Percentiles rank a stretch among this genome's conserved stretches.
These are phyloP conservation scores for Vanessa cardui DNA, from an alignment of 2,888 invertebrate species.

Conservation along the genomic window DNA sequence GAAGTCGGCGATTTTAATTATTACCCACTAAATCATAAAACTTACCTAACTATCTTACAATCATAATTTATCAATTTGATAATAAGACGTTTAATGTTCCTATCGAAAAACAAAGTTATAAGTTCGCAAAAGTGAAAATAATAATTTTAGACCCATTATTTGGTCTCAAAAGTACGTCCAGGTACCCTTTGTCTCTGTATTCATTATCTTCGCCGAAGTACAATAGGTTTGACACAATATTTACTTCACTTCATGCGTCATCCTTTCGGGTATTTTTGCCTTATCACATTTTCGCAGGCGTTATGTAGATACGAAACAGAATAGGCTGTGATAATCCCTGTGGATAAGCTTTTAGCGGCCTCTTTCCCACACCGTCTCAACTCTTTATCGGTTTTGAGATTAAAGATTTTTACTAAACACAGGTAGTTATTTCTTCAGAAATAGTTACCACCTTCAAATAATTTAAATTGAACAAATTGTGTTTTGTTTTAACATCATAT, in stretches of 20 bases:
- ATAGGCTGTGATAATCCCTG: constrained; percentile 28
- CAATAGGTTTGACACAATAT: constrained; percentile 54
- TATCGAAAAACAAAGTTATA: too few species aligned
- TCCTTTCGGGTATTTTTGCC: constrained; percentile 39
- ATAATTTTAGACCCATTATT: not conserved
- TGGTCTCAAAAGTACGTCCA: constrained; percentile 21
- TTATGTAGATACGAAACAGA: constrained; percentile 43
- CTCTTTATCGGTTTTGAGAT: constrained; percentile 14
- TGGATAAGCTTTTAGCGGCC: constrained; percentile 25
- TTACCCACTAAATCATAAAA: too few species aligned
- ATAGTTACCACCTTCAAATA: not conserved
- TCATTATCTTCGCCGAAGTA: constrained; percentile 58
- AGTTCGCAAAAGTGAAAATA: too few species aligned
- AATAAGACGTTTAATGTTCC: too few species aligned
- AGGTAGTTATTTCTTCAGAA: not conserved
- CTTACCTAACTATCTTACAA: too few species aligned
- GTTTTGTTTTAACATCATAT: not conserved
- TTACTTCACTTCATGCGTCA: constrained; percentile 48
- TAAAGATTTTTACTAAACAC: not conserved
- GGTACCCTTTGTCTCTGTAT: constrained; percentile 54
- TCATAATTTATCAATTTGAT: too few species aligned
- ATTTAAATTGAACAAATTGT: not conserved
- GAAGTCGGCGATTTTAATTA: too few species aligned
- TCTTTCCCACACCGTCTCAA: constrained; percentile 29
- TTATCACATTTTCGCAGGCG: constrained; percentile 49